Evolutionary conservation across 2,797 vertebrate genomes (phyloP), one percentile per base, ranked within the genome.

Genomic region (Emydoidea blandingii): DNA sequence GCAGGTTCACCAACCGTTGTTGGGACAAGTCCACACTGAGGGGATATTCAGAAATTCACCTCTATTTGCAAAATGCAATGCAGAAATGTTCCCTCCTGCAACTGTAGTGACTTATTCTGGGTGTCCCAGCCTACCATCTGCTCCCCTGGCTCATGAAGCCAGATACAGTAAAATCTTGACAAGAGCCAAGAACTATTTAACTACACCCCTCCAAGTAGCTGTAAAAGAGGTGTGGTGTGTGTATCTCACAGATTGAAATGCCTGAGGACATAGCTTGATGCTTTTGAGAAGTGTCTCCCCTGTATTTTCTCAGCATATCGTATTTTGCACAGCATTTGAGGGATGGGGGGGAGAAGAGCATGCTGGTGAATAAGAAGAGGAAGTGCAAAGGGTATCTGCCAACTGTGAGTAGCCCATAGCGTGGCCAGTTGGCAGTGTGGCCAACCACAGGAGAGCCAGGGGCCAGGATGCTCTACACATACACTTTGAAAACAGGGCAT

Each of bases 181-280:
- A 78, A 19, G 87, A 50, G 10, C 11, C 49, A 79, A 76, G 21
- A 91, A 86, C 62, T 54, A 41, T 14, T 8, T 84, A 23, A 5
- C 74, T 3, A 6, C 41, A 29, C 0, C 0, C 0, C 44, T 31
- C 15, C 1, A 88, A 78, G 34, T n/a, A 65, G 53, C 76, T 4
- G 7, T 31, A 7, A 89, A 91, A 57, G 4, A 1, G 62, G 12
- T 84, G 23, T 41, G 79, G 0, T 2, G 8, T 25, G 14, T 76
- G 41, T 1, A 1, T 37, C 5, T 72, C 8, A 12, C 3, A 87
- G 56, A 81, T 54, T 31, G 54, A 76, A 34, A 37, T 18, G 57
- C 29, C 9, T 78, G 56, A 11, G 19, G 34, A 65, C 29, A 78
- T 25, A 37, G 34, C 53, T 41, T 85, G 81, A 72, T 83, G 9